A percentile compares a stretch with the other conserved stretches of the same genome.
Evolutionary conservation across 1,140 invertebrate species (phyloP).

Genomic region (Cylas formicarius): DNA sequence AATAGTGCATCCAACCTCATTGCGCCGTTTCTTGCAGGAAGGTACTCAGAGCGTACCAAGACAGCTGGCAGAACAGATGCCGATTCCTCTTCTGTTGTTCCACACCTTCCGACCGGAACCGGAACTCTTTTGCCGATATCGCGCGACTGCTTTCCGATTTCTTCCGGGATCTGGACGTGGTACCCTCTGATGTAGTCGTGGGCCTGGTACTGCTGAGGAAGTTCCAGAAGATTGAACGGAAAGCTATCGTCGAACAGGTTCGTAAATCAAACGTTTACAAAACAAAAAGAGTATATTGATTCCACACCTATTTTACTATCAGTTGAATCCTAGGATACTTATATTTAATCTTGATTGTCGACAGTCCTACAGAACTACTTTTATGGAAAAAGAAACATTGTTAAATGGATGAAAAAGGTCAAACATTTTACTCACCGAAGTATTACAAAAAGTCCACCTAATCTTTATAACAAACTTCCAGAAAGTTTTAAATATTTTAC

Average conservation of each 20-base stretch:
- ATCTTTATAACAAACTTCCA: too few species aligned
- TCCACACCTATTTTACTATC: background rate
- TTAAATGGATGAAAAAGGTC: too few species aligned
- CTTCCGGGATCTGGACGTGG: conserved; percentile 86
- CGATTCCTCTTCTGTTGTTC: conserved; percentile 82
- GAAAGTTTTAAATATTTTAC: too few species aligned
- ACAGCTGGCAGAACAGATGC: conserved; percentile 85
- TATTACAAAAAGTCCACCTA: too few species aligned
- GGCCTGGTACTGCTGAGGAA: conserved; percentile 75
- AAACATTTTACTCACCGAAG: too few species aligned
- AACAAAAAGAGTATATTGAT: too few species aligned
- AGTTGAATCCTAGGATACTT: background rate
- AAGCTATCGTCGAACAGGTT: conserved; percentile 70
- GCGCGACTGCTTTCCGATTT: conserved; percentile 81
- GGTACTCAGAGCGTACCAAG: conserved; percentile 81
- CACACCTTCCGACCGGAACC: conserved; percentile 67
- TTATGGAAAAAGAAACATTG: too few species aligned
- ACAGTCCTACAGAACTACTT: too few species aligned
- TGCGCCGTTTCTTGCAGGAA: conserved; percentile 64
- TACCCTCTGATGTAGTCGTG: conserved; percentile 83
- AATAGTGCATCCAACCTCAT: too few species aligned
- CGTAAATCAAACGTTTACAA: conserved; percentile 15
- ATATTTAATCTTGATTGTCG: too few species aligned
- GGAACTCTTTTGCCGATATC: conserved; percentile 82
- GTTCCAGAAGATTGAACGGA: conserved; percentile 74